These are phyloP conservation scores for Oligia latruncula DNA, from an alignment of 2,888 invertebrate genomes.

Conservation along the genomic window DNA sequence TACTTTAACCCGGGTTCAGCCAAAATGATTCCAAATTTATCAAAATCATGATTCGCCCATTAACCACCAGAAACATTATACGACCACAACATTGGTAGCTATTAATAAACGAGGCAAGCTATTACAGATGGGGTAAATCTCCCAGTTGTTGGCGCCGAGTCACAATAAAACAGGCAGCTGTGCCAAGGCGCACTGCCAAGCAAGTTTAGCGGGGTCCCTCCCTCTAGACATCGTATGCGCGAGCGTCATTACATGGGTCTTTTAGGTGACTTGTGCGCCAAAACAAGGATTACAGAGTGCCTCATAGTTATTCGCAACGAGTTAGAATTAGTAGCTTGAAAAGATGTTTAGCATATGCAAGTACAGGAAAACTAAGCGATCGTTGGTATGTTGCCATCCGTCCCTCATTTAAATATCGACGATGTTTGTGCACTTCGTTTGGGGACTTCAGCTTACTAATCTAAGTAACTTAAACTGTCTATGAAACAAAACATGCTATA, in stretches of 20 bases:
- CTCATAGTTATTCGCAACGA: slow-evolving; percentile 34
- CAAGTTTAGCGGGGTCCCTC: slow-evolving; percentile 74
- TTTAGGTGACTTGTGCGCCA: slow-evolving; percentile 56
- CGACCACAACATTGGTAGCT: slow-evolving; percentile 76
- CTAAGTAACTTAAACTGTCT: background rate
- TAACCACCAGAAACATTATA: slow-evolving; percentile 77
- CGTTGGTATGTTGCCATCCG: slow-evolving; percentile 15
- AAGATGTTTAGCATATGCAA: slow-evolving; percentile 35
- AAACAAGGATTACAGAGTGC: slow-evolving; percentile 52
- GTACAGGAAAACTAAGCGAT: background rate
- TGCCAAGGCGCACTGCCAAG: slow-evolving; percentile 84
- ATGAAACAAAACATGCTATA: background rate
- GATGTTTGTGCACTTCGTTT: background rate
- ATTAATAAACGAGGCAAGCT: slow-evolving; percentile 79
- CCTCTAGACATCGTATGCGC: slow-evolving; percentile 61
- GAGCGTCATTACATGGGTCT: slow-evolving; percentile 59
- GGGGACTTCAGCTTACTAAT: background rate
- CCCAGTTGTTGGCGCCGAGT: slow-evolving; percentile 80
- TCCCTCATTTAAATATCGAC: background rate
- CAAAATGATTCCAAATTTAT: slow-evolving; percentile 75
- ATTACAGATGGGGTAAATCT: slow-evolving; percentile 82
- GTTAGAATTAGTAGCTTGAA: slow-evolving; percentile 32
- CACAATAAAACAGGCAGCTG: slow-evolving; percentile 80
- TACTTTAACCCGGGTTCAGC: slow-evolving; percentile 54
- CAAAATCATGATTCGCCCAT: slow-evolving; percentile 78